Evolutionary conservation across 2,888 invertebrate genomes (phyloP).

Genomic region (Cheilosia vernalis): DNA sequence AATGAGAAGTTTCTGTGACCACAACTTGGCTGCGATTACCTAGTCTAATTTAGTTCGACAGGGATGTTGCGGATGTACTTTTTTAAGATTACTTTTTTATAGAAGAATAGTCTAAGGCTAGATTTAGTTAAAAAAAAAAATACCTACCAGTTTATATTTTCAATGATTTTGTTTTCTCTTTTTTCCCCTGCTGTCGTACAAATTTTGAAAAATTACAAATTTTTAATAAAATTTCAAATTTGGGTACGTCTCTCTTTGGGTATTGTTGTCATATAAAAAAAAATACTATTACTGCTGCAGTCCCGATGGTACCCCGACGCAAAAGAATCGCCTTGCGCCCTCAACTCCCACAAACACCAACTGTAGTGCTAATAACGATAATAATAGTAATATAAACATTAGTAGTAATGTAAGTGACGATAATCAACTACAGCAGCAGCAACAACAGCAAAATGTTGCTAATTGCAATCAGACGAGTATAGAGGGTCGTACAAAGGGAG

Average conservation of each 20-base stretch:
- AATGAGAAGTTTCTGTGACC: background rate
- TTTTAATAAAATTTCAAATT: conserved; percentile 50
- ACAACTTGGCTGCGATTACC: conserved; percentile 3
- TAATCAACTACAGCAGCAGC: conserved; percentile 77
- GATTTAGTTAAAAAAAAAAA: conserved; percentile 14
- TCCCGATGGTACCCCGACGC: conserved; percentile 59
- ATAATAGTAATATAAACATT: conserved; percentile 73
- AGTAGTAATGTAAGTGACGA: conserved; percentile 66
- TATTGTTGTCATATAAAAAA: conserved; percentile 47
- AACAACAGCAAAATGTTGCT: conserved; percentile 66
- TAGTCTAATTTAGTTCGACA: conserved; percentile 2
- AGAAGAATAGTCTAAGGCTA: background rate
- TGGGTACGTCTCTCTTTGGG: conserved; percentile 68
- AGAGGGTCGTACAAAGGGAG: conserved; percentile 83
- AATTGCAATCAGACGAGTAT: conserved; percentile 80
- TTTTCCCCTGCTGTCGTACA: conserved; percentile 71
- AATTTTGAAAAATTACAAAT: conserved; percentile 43
- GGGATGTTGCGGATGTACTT: conserved; percentile 30
- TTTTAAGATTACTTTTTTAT: background rate
- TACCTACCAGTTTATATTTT: conserved; percentile 65
- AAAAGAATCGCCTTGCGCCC: conserved; percentile 55
- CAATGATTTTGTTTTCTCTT: conserved; percentile 74
- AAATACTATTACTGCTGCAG: conserved; percentile 73
- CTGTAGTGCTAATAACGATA: conserved; percentile 73
- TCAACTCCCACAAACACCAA: conserved; percentile 73